Base-by-base conservation (phyloP, 2,888 invertebrate species). In the Drosophila nigritarsus region DNA sequence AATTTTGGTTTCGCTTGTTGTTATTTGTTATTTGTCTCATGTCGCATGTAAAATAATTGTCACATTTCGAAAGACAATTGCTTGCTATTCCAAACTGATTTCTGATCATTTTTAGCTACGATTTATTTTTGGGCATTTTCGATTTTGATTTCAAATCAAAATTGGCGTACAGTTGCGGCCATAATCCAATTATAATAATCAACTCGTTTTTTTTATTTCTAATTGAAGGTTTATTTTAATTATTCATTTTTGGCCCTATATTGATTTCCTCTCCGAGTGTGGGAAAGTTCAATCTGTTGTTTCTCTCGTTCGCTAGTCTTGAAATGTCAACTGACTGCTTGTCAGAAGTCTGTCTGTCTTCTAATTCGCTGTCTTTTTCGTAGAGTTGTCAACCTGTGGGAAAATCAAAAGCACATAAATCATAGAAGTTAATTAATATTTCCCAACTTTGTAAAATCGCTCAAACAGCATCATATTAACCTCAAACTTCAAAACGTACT, bases 21-120 rank as follows among this genome's bases (percentile, higher is more conserved):
- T 62, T 48, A 61, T 83, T 73, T 75, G 71, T 70, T 58, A 84
- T 83, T 88, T 83, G 87, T 69, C 89, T 79, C 89, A 89, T 85
- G 87, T 82, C 64, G 71, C 74, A 81, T 81, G 78, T 75, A 65
- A 75, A 78, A 73, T 75, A 83, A 83, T 77, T 89, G 85, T 82
- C 85, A 82, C 89, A 84, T 69, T 72, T 73, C 64, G 54, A 40
- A 38, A 32, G 63, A 81, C 84, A 78, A 76, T 68, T 73, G 76
- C 1, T 65, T 71, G 56, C 62, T 38, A 65, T 65, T 75, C 72
- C 54, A 42, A 42, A 34, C 29, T 34, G 36, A 40, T 67, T 67
- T 76, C 38, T 53, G 61, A 60, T 67, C 24, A 56, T n/a, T 59
- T 78, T 67, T 9, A 42, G 53, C 53, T 50, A 36, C 38, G 54